Percentiles rank a stretch among this genome's conserved stretches.
These are phyloP conservation scores for Eremophila alpestris DNA, from an alignment of 2,797 vertebrate genomes.

Conservation along the genomic window DNA sequence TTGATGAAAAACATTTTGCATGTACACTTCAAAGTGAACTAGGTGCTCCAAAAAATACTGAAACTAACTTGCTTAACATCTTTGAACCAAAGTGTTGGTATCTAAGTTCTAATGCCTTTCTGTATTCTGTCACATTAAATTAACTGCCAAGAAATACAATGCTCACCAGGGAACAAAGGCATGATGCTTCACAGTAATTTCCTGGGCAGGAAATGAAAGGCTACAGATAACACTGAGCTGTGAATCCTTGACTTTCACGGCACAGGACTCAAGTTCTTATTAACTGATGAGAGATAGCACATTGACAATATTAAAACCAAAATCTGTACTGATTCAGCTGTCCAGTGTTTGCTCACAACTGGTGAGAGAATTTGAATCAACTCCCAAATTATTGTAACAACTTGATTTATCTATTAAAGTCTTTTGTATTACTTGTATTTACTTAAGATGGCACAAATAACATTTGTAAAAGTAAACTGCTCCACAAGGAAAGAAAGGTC, in stretches of 20 bases:
- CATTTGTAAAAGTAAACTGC: not conserved
- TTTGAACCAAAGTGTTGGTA: conserved; percentile 13
- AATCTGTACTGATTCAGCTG: conserved; percentile 48
- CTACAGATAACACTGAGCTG: conserved; percentile 24
- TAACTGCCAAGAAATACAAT: conserved; percentile 52
- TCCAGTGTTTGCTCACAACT: not conserved
- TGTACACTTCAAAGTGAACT: conserved; percentile 5
- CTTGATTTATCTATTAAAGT: conserved; percentile 31
- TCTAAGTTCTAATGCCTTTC: conserved; percentile 12
- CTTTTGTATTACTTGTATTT: not conserved
- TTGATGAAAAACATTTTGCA: not conserved
- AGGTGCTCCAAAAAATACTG: conserved; percentile 25
- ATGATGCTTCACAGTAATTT: conserved; percentile 83
- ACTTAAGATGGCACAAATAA: not conserved
- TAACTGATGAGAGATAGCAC: conserved; percentile 79
- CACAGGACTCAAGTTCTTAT: conserved; percentile 69
- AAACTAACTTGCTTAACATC: not conserved
- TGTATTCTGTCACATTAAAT: not conserved
- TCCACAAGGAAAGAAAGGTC: not conserved
- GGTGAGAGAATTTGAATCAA: not conserved
- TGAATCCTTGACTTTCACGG: conserved; percentile 36
- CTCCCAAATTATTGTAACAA: conserved; percentile 19
- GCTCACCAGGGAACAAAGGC: conserved; percentile 55
- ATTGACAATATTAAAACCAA: conserved; percentile 68
- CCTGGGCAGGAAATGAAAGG: conserved; percentile 97